These are phyloP conservation scores for Gopherus flavomarginatus DNA, from an alignment of 2,113 vertebrate genomes.

Conservation along the genomic window DNA sequence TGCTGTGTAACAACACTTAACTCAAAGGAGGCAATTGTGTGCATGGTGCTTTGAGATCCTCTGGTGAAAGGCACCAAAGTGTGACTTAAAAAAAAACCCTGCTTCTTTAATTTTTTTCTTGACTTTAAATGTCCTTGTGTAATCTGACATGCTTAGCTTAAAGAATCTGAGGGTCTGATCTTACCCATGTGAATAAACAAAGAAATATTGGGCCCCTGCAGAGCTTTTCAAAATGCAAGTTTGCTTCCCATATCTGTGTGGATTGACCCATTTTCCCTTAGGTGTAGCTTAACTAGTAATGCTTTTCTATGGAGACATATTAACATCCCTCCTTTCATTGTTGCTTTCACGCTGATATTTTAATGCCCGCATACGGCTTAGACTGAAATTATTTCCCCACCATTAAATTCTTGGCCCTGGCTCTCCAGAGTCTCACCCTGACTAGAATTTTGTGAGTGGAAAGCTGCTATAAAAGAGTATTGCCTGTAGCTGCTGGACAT, in stretches of 20 bases:
- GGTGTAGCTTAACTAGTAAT: not conserved
- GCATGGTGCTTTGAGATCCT: not conserved
- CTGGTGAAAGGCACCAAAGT: fast-evolving
- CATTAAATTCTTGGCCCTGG: not conserved
- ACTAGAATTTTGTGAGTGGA: not conserved
- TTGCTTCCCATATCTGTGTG: fast-evolving
- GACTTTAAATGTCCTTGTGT: fast-evolving
- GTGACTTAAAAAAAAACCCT: not conserved
- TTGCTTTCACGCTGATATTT: not conserved
- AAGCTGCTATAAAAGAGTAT: not conserved
- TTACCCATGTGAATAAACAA: fast-evolving
- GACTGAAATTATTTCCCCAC: not conserved
- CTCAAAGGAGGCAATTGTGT: fast-evolving
- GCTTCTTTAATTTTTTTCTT: fast-evolving
- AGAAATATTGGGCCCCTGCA: fast-evolving
- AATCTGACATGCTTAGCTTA: not conserved
- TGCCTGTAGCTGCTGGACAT: not conserved
- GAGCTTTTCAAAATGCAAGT: fast-evolving
- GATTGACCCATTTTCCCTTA: not conserved
- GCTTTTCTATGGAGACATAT: not conserved
- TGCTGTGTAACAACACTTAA: fast-evolving
- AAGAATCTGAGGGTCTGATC: fast-evolving
- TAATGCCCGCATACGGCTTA: not conserved
- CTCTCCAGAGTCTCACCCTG: not conserved
- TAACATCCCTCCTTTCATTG: not conserved